Conservation (phyloP, 2,113 vertebrate species). For the Butorides virescens region DNA sequence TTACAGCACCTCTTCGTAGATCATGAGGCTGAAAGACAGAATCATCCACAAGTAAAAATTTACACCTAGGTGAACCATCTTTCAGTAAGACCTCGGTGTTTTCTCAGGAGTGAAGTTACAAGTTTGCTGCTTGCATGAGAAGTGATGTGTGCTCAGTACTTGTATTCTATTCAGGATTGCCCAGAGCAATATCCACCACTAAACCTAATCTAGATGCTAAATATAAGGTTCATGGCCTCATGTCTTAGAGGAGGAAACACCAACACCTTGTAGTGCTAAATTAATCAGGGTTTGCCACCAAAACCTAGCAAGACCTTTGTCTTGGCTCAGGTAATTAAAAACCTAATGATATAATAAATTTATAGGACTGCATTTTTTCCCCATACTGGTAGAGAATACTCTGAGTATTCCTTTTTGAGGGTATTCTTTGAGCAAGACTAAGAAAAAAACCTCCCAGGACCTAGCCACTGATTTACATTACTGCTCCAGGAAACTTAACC, state of each 20-base stretch:
- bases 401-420: not conserved
- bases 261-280: not conserved
- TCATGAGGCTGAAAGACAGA: not conserved
- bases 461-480: too few species aligned
- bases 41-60: not conserved
- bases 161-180: not conserved
- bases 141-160: accelerated
- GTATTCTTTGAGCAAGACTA: not conserved
- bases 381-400: not conserved
- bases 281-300: not conserved
- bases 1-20: not conserved
- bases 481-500: not conserved
- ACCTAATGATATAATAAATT: not conserved
- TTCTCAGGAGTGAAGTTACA: not conserved
- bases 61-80: too few species aligned
- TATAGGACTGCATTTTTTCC: accelerated
- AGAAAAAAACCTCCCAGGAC: not conserved
- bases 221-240: not conserved
- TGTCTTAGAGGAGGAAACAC: not conserved
- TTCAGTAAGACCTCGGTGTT: not conserved
- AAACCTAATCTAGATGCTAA: not conserved
- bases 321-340: not conserved
- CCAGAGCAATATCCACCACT: not conserved
- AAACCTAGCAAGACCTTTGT: not conserved
- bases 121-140: not conserved